Percentiles rank a stretch among this genome's conserved stretches.
Evolutionary conservation across 1,140 invertebrate species (phyloP).

Genomic region (Physella acuta): DNA sequence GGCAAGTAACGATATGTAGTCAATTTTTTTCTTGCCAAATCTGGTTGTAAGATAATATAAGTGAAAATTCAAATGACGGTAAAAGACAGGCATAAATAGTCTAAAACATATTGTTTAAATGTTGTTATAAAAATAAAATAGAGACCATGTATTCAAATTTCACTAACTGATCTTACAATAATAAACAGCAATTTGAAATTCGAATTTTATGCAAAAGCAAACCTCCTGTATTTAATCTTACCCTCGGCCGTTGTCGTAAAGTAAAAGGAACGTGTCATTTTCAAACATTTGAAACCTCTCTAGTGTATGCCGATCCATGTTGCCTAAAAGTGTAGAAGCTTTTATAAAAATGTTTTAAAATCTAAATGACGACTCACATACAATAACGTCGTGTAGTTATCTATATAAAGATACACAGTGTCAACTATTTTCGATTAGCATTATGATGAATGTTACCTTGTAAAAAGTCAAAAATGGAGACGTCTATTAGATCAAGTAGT

Average conservation of each 20-base stretch:
- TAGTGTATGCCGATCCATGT: slow-evolving; percentile 97
- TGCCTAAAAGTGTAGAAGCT: too few species aligned
- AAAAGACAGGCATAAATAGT: background rate
- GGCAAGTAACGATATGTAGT: slow-evolving; percentile 90
- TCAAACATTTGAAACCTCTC: slow-evolving; percentile 89
- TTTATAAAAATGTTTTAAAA: too few species aligned
- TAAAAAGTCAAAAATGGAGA: background rate
- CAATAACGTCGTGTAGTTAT: too few species aligned
- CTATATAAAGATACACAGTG: too few species aligned
- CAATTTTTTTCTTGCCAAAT: slow-evolving; percentile 86
- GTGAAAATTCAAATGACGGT: too few species aligned
- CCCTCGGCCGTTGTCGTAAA: slow-evolving; percentile 90
- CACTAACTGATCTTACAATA: background rate
- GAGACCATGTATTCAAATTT: background rate
- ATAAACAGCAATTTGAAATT: background rate
- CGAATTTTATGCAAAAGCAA: background rate
- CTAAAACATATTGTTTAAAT: background rate
- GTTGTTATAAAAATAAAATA: background rate
- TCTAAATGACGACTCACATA: too few species aligned
- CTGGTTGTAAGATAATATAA: slow-evolving; percentile 37
- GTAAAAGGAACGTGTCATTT: slow-evolving; percentile 88
- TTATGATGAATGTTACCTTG: too few species aligned
- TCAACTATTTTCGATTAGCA: too few species aligned
- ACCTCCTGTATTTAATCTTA: too few species aligned
- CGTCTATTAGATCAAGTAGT: background rate